These are phyloP conservation scores for Betta splendens DNA, from an alignment of 2,797 vertebrate genomes.

Conservation along the genomic window DNA sequence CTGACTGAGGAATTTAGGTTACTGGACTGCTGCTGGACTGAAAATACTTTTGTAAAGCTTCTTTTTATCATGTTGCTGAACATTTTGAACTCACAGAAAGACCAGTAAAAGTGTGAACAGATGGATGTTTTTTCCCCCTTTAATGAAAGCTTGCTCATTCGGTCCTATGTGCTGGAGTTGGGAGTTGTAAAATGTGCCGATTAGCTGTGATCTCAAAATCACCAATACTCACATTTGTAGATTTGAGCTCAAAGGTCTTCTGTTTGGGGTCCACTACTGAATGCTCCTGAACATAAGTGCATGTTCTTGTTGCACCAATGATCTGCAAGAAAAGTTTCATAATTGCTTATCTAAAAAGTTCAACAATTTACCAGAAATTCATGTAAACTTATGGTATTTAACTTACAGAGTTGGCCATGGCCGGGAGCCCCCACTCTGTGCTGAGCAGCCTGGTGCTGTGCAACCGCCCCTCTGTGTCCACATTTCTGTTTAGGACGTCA, in stretches of 20 bases:
- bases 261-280: conserved; percentile 92
- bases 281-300: conserved; percentile 94
- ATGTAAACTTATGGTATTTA: neutral
- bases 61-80: no score
- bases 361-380: neutral
- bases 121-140: no score
- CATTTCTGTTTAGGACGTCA: conserved; percentile 88
- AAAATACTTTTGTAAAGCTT: no score
- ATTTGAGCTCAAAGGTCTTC: conserved; percentile 92
- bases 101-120: no score
- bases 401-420: conserved; percentile 92
- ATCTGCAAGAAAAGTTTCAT: conserved; percentile 78
- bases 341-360: neutral
- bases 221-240: conserved; percentile 88
- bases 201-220: neutral
- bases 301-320: conserved; percentile 89
- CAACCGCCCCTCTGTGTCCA: conserved; percentile 88
- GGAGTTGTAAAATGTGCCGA: neutral
- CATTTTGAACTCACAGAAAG: no score
- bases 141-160: no score
- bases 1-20: no score
- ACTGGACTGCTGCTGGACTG: no score
- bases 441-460: conserved; percentile 95
- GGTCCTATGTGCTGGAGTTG: no score
- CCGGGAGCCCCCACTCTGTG: conserved; percentile 96